Percentiles rank a stretch among this genome's conserved stretches.
Conservation (phyloP, 2,888 invertebrate species). For the Zygaena filipendulae region DNA sequence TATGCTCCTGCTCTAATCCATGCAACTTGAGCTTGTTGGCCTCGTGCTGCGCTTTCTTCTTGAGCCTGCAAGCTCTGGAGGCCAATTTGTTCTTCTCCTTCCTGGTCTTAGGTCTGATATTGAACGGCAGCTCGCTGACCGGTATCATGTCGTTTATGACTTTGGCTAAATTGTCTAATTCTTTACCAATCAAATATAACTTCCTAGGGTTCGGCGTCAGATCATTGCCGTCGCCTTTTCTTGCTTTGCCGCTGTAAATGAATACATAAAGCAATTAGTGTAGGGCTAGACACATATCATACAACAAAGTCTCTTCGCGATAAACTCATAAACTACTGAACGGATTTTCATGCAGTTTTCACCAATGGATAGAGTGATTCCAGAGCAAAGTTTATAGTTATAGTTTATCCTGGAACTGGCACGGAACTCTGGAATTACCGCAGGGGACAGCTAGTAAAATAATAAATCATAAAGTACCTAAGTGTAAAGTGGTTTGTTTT, state of each 20-base stretch:
- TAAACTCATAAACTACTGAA: too few species aligned
- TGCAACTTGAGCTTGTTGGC: constrained; percentile 96
- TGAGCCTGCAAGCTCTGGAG: constrained; percentile 94
- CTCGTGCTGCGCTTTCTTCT: constrained; percentile 99
- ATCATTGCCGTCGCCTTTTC: constrained; percentile 98
- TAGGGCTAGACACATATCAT: too few species aligned
- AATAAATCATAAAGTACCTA: too few species aligned
- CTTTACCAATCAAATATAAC: constrained; percentile 89
- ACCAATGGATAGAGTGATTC: too few species aligned
- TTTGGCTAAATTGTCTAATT: constrained; percentile 89
- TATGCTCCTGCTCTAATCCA: constrained; percentile 94
- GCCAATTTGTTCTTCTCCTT: constrained; percentile 99
- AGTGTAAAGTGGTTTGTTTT: too few species aligned
- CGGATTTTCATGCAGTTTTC: too few species aligned
- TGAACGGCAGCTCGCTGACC: constrained; percentile 91
- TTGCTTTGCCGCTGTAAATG: constrained; percentile 82
- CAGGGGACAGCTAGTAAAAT: too few species aligned
- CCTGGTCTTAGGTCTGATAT: constrained; percentile 89
- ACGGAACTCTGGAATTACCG: too few species aligned
- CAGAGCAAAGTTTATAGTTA: too few species aligned
- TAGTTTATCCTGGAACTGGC: too few species aligned
- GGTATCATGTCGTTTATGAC: constrained; percentile 97
- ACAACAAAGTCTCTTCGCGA: too few species aligned
- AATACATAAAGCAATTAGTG: too few species aligned
- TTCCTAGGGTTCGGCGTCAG: constrained; percentile 95